These are phyloP conservation scores for Melanotaenia nigrans DNA, from an alignment of 2,797 vertebrate genomes.

Conservation along the genomic window DNA sequence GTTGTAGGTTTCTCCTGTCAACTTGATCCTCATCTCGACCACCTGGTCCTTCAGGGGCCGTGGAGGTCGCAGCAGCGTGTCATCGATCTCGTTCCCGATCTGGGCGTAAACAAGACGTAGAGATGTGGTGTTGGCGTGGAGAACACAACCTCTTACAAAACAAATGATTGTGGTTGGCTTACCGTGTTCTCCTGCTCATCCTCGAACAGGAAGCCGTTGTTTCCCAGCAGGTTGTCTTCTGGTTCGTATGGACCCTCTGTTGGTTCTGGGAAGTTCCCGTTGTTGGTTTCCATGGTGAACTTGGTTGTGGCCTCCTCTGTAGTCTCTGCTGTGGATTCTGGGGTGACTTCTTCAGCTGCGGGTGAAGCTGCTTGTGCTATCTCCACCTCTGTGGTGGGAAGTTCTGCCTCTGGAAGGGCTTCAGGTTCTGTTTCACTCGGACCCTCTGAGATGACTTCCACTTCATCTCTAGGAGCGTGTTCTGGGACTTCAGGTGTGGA, in stretches of 20 bases:
- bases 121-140: not conserved
- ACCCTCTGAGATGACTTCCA: constrained; percentile 20
- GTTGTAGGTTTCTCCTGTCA: constrained; percentile 85
- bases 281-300: constrained; percentile 65
- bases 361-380: not conserved
- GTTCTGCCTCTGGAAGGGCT: constrained; percentile 6
- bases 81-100: constrained; percentile 90
- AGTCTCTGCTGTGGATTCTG: not conserved
- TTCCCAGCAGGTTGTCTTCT: constrained; percentile 55
- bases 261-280: constrained; percentile 63
- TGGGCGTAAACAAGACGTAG: constrained; percentile 52
- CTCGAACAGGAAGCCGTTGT: constrained; percentile 51
- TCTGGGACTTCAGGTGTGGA: not conserved
- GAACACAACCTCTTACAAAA: not conserved
- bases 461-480: not conserved
- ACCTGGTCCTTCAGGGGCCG: constrained; percentile 83
- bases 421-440: constrained; percentile 18
- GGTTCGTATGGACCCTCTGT: constrained; percentile 19
- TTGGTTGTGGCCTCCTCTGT: constrained; percentile 17
- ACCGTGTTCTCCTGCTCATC: constrained; percentile 79
- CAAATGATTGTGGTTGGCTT: constrained; percentile 32
- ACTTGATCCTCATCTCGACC: constrained; percentile 89
- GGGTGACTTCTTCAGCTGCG: constrained; percentile 1
- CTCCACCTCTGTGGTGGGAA: constrained; percentile 4
- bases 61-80: constrained; percentile 68